These are phyloP conservation scores for Neosilurus hyrtlii DNA, from an alignment of 2,797 vertebrate genomes.

Conservation along the genomic window DNA sequence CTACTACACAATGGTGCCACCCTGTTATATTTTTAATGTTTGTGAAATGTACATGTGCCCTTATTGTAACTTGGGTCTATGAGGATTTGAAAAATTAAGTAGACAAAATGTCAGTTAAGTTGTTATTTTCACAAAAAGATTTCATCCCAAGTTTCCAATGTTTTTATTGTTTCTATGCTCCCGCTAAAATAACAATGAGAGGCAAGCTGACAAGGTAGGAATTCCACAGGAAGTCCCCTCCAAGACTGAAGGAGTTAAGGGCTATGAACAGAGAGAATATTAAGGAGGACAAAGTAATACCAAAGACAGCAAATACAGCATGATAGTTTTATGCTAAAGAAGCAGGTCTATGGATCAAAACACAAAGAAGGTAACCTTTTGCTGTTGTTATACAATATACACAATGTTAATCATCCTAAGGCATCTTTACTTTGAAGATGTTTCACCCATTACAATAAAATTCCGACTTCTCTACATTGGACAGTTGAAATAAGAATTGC, in stretches of 20 bases:
- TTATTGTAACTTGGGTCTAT: not conserved
- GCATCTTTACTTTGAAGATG: not conserved
- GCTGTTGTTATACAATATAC: not conserved
- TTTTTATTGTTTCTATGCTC: too few relatives aligned
- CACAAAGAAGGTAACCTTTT: not conserved
- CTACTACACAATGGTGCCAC: too few relatives aligned
- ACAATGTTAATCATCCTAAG: too few relatives aligned
- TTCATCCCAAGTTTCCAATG: not conserved
- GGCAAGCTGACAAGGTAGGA: not conserved
- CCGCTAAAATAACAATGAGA: conserved; percentile 11
- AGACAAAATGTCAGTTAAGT: not conserved
- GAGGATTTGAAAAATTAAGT: not conserved
- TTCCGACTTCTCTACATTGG: not conserved
- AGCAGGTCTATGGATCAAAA: not conserved
- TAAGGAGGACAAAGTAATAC: conserved; percentile 37
- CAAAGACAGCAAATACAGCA: not conserved
- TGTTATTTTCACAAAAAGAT: not conserved
- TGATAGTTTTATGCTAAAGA: not conserved
- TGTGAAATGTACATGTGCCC: not conserved
- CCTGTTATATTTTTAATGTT: not conserved
- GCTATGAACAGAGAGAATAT: not conserved
- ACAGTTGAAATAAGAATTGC: not conserved
- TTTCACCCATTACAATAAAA: conserved; percentile 16
- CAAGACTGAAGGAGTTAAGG: not conserved
- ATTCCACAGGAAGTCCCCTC: conserved; percentile 32